Conservation (phyloP, 2,888 invertebrate species). For the Tupiocoris notatus region DNA sequence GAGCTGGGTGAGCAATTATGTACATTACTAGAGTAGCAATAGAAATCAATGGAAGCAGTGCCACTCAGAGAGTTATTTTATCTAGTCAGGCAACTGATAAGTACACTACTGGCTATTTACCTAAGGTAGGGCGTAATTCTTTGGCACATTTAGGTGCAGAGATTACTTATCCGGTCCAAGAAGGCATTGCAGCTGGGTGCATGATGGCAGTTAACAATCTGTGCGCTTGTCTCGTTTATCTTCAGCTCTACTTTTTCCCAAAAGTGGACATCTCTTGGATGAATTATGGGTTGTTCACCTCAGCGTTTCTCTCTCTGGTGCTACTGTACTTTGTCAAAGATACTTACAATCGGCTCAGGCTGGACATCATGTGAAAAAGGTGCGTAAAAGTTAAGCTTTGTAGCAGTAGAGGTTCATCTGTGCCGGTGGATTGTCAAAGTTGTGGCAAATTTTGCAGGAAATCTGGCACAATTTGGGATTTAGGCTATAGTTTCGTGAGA, state of each 20-base stretch:
- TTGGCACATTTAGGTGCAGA: slow-evolving; percentile 51
- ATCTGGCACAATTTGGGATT: too few relatives aligned
- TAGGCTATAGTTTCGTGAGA: too few relatives aligned
- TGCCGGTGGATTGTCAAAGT: too few relatives aligned
- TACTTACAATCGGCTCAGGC: slow-evolving; percentile 40
- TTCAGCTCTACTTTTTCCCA: slow-evolving; percentile 45
- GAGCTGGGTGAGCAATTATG: slow-evolving; percentile 50
- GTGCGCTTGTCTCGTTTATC: slow-evolving; percentile 44
- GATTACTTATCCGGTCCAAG: slow-evolving; percentile 52
- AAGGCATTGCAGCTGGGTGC: slow-evolving; percentile 53
- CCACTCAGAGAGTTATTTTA: too few relatives aligned
- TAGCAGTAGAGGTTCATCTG: too few relatives aligned
- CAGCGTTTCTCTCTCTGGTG: slow-evolving; percentile 37
- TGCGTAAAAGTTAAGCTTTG: too few relatives aligned
- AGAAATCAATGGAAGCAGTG: too few relatives aligned
- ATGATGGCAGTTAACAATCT: slow-evolving; percentile 51
- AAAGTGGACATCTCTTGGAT: slow-evolving; percentile 45
- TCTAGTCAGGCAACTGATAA: too few relatives aligned
- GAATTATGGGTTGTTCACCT: slow-evolving; percentile 43
- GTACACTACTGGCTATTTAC: too few relatives aligned
- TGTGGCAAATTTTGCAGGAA: too few relatives aligned
- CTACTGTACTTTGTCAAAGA: slow-evolving; percentile 41
- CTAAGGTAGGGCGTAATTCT: too few relatives aligned
- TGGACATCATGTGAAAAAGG: slow-evolving; percentile 25
- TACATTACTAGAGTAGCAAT: too few relatives aligned